A percentile compares a stretch with the other conserved stretches of the same genome.
phyloP scores from a whole-genome alignment of 2,113 vertebrate species.

The Ailuropoda melanoleuca region DNA sequence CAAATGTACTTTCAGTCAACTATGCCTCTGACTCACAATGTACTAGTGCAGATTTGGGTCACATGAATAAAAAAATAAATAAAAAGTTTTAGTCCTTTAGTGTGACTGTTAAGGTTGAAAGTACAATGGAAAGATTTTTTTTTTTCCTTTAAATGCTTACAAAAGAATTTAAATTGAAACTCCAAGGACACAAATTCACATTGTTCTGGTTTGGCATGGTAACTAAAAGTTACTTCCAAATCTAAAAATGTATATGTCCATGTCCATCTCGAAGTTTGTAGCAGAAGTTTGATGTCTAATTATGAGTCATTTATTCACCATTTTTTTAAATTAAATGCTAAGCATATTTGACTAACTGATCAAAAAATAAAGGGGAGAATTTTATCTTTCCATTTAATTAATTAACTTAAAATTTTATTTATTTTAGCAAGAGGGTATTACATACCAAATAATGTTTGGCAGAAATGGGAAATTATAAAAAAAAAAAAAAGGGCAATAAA shows the following conservation, averaged over 20 bases:
- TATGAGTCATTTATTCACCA: background rate
- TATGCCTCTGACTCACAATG: background rate
- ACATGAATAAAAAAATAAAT: background rate
- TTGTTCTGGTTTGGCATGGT: background rate
- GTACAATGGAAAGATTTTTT: background rate
- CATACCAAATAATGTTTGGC: background rate
- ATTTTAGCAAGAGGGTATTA: background rate
- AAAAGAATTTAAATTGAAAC: background rate
- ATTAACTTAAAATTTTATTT: background rate
- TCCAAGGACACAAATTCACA: background rate
- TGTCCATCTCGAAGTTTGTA: background rate
- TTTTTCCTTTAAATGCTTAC: background rate
- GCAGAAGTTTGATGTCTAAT: background rate
- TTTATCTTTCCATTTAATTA: background rate
- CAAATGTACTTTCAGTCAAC: background rate
- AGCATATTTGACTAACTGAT: background rate
- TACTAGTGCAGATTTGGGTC: background rate
- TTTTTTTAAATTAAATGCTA: background rate
- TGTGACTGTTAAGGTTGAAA: conserved; percentile 32
- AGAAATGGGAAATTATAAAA: background rate
- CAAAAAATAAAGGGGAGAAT: background rate
- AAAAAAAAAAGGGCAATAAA: background rate
- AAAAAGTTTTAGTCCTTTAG: background rate
- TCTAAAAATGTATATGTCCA: background rate
- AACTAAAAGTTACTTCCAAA: background rate